phyloP scores from a whole-genome alignment of 2,888 invertebrate genomes.

The Mongoloraphidia duomilia region DNA sequence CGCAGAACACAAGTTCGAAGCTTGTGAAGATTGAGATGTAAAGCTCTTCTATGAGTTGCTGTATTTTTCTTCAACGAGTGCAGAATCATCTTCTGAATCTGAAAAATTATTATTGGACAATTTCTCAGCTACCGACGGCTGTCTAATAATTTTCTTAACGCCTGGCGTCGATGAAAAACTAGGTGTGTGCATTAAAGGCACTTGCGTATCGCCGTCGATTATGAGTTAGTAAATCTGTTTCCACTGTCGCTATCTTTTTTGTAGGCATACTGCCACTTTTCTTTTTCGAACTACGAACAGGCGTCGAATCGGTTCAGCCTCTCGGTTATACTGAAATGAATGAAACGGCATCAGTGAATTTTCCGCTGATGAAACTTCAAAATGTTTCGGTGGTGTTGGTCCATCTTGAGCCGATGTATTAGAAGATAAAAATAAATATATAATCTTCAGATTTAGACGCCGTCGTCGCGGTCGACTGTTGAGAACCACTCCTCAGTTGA shows the following conservation, averaged over 20 bases:
- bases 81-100: conserved; percentile 21
- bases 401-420: conserved; percentile 51
- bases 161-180: conserved; percentile 43
- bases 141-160: not conserved
- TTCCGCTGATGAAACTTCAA: conserved; percentile 15
- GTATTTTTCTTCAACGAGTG: conserved; percentile 43
- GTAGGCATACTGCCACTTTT: too few species aligned
- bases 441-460: conserved; percentile 30
- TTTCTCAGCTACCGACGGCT: not conserved
- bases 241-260: not conserved
- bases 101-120: conserved; percentile 3
- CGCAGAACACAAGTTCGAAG: conserved; percentile 77
- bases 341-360: conserved; percentile 20
- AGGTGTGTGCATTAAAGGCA: conserved; percentile 66
- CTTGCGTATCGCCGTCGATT: conserved; percentile 37
- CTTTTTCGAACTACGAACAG: too few species aligned
- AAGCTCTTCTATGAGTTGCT: conserved; percentile 55
- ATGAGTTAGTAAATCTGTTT: conserved; percentile 21
- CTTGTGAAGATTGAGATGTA: conserved; percentile 67
- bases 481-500: conserved; percentile 57
- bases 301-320: conserved; percentile 10
- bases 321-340: conserved; percentile 28
- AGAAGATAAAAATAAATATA: conserved; percentile 39
- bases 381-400: conserved; percentile 48
- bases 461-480: conserved; percentile 44